Evolutionary conservation across 2,797 vertebrate genomes (phyloP).

Genomic region (Girardinus metallicus): DNA sequence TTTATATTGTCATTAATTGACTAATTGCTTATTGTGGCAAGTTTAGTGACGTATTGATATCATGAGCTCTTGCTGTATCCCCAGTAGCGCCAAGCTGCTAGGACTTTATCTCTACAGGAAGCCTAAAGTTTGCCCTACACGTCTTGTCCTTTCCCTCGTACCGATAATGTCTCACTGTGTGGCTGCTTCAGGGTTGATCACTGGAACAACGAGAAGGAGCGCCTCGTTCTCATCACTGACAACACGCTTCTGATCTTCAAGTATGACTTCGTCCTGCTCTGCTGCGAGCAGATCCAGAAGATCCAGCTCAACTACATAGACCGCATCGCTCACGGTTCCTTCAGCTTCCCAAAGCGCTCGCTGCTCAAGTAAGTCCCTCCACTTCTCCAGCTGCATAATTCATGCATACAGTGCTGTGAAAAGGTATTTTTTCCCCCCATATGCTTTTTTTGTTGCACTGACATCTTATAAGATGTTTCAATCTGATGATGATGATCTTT

Average conservation of each 20-base stretch:
- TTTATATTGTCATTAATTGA: too few species aligned
- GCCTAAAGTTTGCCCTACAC: neutral
- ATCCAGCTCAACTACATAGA: conserved; percentile 77
- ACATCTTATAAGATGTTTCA: neutral
- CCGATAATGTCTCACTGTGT: neutral
- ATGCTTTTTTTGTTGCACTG: neutral
- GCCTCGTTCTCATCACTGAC: conserved; percentile 78
- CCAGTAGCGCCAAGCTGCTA: neutral
- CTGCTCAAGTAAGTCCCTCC: conserved; percentile 80
- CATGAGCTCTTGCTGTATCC: neutral
- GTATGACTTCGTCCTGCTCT: conserved; percentile 86
- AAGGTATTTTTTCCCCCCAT: neutral
- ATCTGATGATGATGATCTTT: too few species aligned
- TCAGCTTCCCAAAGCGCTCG: conserved; percentile 82
- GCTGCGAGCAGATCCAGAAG: conserved; percentile 81
- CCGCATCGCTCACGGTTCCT: conserved; percentile 78
- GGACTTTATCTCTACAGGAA: neutral
- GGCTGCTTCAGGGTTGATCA: conserved; percentile 80
- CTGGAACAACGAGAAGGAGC: conserved; percentile 90
- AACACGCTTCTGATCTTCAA: conserved; percentile 84
- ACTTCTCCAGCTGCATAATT: neutral
- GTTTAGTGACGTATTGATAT: neutral
- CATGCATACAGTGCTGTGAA: neutral
- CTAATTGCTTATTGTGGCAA: too few species aligned
- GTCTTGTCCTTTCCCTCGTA: neutral